phyloP scores from a whole-genome alignment of 2,888 invertebrate species.

The Ctena decussata region DNA sequence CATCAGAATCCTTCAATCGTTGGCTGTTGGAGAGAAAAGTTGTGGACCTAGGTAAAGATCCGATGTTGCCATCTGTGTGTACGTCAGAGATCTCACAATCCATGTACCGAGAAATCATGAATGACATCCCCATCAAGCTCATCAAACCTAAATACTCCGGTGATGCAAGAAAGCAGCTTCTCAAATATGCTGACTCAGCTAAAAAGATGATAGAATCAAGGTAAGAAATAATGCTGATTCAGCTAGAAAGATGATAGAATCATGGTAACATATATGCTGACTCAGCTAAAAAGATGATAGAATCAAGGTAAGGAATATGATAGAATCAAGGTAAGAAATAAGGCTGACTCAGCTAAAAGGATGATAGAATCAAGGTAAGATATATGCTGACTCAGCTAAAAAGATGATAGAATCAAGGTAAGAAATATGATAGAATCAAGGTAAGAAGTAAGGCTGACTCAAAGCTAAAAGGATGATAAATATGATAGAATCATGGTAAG shows the following conservation, averaged over 20 bases:
- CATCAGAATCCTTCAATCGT: constrained; percentile 97
- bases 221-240: constrained; percentile 93
- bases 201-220: constrained; percentile 98
- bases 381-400: constrained; percentile 98
- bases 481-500: constrained; percentile 97
- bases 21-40: constrained; percentile 99
- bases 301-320: constrained; percentile 92
- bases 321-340: constrained; percentile 96
- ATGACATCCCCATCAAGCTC: constrained; percentile 98
- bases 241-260: constrained; percentile 98
- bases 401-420: constrained; percentile 96
- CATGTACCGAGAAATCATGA: constrained; percentile 99
- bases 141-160: constrained; percentile 98
- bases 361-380: constrained; percentile 94
- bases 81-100: constrained; percentile 96
- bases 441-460: too few relatives aligned
- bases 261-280: constrained; percentile 87
- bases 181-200: constrained; percentile 97
- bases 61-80: constrained; percentile 96
- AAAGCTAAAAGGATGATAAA: too few relatives aligned
- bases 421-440: constrained; percentile 26
- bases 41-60: constrained; percentile 95
- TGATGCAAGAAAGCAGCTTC: constrained; percentile 97
- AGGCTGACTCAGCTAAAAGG: constrained; percentile 98
- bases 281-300: constrained; percentile 84